Evolutionary conservation across 2,888 invertebrate species (phyloP), one percentile per base, ranked within the genome.

Genomic region (Phasia obesa): DNA sequence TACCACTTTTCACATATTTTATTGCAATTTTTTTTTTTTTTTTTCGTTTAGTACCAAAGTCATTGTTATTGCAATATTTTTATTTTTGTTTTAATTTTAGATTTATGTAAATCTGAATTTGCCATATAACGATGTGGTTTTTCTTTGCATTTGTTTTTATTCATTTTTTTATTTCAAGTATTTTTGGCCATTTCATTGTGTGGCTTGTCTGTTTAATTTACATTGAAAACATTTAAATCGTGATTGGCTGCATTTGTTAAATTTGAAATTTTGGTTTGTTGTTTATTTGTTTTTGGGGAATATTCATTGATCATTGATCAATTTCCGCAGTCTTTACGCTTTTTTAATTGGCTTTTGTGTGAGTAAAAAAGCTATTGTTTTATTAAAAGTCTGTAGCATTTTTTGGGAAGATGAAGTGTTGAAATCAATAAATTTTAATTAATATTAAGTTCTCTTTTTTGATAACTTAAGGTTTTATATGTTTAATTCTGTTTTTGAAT

Each of bases 181-280:
- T 27, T 44, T 38, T 76, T 77, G 71, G 75, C 49, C 79, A 79
- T 71, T 67, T 69, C 47, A 47, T 74, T 80, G 75, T 62, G 17
- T 17, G 75, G 53, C 42, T 23, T 70, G 75, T 65, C 42, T 60
- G 60, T 47, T 75, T 71, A 71, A 67, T 76, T 79, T 83, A 62
- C 79, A 83, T 67, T 71, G 75, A 67, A 75, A 83, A 79, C 83
- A 83, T 79, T 79, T 62, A 83, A 83, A 79, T 79, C 83, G 83
- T 79, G 83, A 83, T 79, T 83, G 70, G 65, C 23, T 27, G 59
- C 44, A 78, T 78, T 78, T 82, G 70, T 53, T 70, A 9, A 31
- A n/a, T 6, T 27, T 53, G 2, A 44, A 49, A 13, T 49, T 44
- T 73, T 59, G 21, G 11, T 76, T 60, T 64, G 35, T 57, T 59